phyloP scores from a whole-genome alignment of 2,888 invertebrate species.

The Drosophila paracracens region DNA sequence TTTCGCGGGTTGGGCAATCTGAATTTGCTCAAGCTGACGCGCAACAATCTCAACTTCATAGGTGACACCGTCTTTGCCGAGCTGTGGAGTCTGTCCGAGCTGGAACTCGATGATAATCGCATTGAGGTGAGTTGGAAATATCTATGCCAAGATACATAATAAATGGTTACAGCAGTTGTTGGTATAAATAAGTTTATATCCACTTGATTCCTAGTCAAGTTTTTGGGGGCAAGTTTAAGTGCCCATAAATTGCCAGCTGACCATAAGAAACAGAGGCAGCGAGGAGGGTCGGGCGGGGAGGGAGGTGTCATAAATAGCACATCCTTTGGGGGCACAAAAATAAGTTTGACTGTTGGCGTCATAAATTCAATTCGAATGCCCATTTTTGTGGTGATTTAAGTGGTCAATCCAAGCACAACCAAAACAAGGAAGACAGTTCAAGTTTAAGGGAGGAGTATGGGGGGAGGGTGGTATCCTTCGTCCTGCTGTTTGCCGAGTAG shows the following conservation, averaged over 20 bases:
- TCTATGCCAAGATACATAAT: background rate
- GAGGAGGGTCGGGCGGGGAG: background rate
- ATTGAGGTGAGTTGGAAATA: conserved; percentile 86
- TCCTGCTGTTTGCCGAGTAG: conserved; percentile 55
- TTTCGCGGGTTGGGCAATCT: conserved; percentile 92
- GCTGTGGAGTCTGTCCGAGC: conserved; percentile 90
- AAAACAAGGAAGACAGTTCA: conserved; percentile 17
- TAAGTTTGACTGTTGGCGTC: conserved; percentile 62
- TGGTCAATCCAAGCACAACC: conserved; percentile 65
- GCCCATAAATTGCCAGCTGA: conserved; percentile 70
- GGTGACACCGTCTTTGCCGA: conserved; percentile 93
- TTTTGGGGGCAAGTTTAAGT: conserved; percentile 56
- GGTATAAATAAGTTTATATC: conserved; percentile 11
- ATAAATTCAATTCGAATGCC: conserved; percentile 80
- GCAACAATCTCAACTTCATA: conserved; percentile 91
- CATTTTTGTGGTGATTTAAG: conserved; percentile 79
- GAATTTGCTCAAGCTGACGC: conserved; percentile 90
- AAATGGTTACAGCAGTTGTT: conserved; percentile 12
- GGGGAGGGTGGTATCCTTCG: background rate
- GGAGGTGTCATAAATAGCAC: conserved; percentile 65
- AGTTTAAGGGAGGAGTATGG: conserved; percentile 8
- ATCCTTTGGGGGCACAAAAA: conserved; percentile 45
- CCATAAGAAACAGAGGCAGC: conserved; percentile 60
- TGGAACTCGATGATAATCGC: conserved; percentile 89
- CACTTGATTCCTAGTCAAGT: conserved; percentile 33